Base-by-base conservation (phyloP, 2,888 invertebrate genomes). In the Blera fallax region DNA sequence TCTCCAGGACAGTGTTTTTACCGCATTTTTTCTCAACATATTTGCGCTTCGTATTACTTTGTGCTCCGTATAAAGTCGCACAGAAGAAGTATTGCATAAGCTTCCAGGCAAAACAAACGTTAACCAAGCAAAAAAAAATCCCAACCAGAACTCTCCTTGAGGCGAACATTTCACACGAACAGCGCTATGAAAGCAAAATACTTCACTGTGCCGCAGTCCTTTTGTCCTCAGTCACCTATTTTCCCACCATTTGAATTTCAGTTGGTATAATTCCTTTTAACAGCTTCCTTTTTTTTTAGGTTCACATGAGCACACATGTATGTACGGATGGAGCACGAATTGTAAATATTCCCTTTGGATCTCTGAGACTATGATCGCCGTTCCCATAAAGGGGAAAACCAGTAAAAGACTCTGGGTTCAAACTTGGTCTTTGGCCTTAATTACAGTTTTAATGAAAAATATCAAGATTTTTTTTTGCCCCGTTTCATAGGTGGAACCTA, bases 141-240 rank as follows among this genome's bases (percentile, higher is more conserved):
- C n/a, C 54, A 70, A 60, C 43, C 52, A 70, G 62, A 70, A 65
- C 52, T 78, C 60, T 69, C 60, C 83, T 79, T 24, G 32, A 62
- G 73, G 79, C 67, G 21, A 73, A 69, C 83, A 83, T 83, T 83
- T 79, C 79, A 62, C 79, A 73, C 79, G 62, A 82, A 74, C 40
- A 45, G 65, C 54, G 48, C 65, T 67, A 69, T 45, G 64, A 84
- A 84, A 79, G 76, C 64, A 79, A 74, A 79, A 73, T 74, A 80
- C 74, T 78, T 83, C 27, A 79, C 60, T 64, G 62, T 79, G 69
- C 78, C 62, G 70, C 50, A 84, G 79, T 84, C 64, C 80, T 80
- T 84, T 84, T 84, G 84, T 83, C 78, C 72, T 83, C 60, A 67
- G 79, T 74, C 84, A 84, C 84, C 79, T 84, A 84, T 84, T 84